phyloP scores from a whole-genome alignment of 2,888 invertebrate species.

The Corbicula japonica region DNA sequence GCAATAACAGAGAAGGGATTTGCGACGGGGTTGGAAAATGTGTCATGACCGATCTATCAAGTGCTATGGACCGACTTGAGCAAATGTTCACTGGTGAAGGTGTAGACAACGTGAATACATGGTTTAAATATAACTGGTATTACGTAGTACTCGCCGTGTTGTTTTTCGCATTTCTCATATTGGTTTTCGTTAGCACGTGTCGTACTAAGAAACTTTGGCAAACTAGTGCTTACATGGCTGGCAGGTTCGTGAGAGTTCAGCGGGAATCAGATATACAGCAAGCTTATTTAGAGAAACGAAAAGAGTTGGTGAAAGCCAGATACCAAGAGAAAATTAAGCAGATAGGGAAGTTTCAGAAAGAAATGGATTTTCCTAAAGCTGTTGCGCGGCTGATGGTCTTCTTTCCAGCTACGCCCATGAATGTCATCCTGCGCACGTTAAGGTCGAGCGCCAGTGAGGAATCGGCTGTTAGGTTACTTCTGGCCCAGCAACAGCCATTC shows the following conservation, averaged over 20 bases:
- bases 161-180: constrained; percentile 36
- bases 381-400: constrained; percentile 71
- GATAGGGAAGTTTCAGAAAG: constrained; percentile 10
- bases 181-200: constrained; percentile 65
- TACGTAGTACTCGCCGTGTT: constrained; percentile 59
- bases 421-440: constrained; percentile 54
- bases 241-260: constrained; percentile 66
- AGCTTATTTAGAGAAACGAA: constrained; percentile 46
- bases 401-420: constrained; percentile 71
- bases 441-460: constrained; percentile 68
- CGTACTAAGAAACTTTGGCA: constrained; percentile 59
- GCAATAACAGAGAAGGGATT: constrained; percentile 65
- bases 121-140: constrained; percentile 72
- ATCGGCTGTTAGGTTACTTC: constrained; percentile 69
- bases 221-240: constrained; percentile 68
- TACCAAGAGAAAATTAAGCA: constrained; percentile 52
- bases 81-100: constrained; percentile 56
- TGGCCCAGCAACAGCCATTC: too few species aligned
- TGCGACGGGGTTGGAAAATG: constrained; percentile 62
- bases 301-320: constrained; percentile 37
- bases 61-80: constrained; percentile 54
- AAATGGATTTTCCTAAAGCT: constrained; percentile 63
- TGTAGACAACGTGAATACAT: constrained; percentile 51
- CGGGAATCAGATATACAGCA: constrained; percentile 68
- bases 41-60: constrained; percentile 53